These are phyloP conservation scores for Drosophila biarmipes DNA, from an alignment of 1,140 invertebrate species.

Conservation along the genomic window DNA sequence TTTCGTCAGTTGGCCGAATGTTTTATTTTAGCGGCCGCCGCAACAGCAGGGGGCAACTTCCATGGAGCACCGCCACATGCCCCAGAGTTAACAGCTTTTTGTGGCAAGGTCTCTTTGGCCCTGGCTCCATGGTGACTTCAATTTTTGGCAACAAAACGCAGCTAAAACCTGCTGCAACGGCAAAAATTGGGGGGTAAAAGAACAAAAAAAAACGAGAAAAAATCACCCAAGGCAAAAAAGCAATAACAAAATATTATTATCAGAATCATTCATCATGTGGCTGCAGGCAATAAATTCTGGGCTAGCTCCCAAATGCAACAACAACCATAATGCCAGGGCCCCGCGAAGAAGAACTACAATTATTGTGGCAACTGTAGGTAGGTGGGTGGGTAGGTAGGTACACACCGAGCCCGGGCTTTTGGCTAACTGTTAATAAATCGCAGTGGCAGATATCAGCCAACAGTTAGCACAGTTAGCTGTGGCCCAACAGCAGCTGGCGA, in stretches of 20 bases:
- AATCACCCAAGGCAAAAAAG: constrained; percentile 58
- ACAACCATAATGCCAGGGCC: constrained; percentile 38
- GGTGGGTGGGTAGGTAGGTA: constrained; percentile 33
- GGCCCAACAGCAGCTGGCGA: constrained; percentile 13
- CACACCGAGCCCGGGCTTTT: constrained; percentile 9
- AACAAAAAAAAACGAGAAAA: constrained; percentile 30
- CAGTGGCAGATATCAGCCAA: constrained; percentile 70
- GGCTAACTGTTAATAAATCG: constrained; percentile 80
- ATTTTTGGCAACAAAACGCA: constrained; percentile 70
- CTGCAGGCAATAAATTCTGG: constrained; percentile 82
- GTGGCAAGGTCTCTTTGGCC: constrained; percentile 65
- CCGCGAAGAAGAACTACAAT: constrained; percentile 35
- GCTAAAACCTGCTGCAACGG: constrained; percentile 61
- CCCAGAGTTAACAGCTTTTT: constrained; percentile 32
- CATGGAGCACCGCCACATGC: constrained; percentile 4
- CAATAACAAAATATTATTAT: constrained; percentile 83
- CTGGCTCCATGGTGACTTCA: constrained; percentile 63
- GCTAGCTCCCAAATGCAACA: constrained; percentile 69
- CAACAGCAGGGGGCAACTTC: constrained; percentile 57
- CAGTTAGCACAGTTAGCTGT: constrained; percentile 36
- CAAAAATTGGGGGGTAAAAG: constrained; percentile 14
- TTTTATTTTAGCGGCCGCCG: constrained; percentile 49
- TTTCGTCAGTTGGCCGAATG: constrained; percentile 66
- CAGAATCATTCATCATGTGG: constrained; percentile 83
- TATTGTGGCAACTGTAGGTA: constrained; percentile 22